Percentiles rank a stretch among this genome's conserved stretches.
Conservation (phyloP, 2,797 vertebrate species). For the Catharus ustulatus region DNA sequence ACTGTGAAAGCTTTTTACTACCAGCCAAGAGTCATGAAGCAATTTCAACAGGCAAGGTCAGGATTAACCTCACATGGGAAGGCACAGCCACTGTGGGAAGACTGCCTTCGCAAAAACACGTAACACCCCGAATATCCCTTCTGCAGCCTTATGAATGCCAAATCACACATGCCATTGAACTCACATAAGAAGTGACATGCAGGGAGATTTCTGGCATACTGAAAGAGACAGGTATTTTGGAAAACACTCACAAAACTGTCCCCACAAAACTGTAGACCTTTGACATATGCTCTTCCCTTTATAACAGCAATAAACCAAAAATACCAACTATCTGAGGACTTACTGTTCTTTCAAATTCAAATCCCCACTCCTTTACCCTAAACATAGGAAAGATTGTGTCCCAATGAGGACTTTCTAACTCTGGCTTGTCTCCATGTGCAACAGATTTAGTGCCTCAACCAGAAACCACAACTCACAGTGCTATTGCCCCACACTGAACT, state of each 20-base stretch:
- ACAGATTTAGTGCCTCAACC: slow-evolving; percentile 50
- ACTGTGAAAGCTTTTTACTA: background rate
- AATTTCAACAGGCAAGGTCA: background rate
- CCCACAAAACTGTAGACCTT: background rate
- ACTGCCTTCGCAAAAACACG: background rate
- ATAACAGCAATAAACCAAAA: background rate
- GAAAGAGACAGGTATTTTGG: background rate
- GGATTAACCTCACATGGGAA: background rate
- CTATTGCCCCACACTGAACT: slow-evolving; percentile 38
- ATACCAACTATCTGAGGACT: background rate
- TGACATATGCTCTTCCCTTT: background rate
- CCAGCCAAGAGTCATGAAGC: background rate
- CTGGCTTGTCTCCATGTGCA: slow-evolving; percentile 54
- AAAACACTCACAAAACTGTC: background rate
- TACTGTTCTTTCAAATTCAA: background rate
- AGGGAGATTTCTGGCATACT: background rate
- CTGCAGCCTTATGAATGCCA: background rate
- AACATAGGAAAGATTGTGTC: background rate
- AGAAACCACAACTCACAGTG: slow-evolving; percentile 66
- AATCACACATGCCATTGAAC: background rate
- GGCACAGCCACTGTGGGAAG: background rate
- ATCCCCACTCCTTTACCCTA: background rate
- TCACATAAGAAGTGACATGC: background rate
- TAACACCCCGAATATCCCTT: background rate
- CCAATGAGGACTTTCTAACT: background rate